Percentiles rank a stretch among this genome's conserved stretches.
Conservation (phyloP, 2,888 invertebrate species). For the Nymphalis urticae region DNA sequence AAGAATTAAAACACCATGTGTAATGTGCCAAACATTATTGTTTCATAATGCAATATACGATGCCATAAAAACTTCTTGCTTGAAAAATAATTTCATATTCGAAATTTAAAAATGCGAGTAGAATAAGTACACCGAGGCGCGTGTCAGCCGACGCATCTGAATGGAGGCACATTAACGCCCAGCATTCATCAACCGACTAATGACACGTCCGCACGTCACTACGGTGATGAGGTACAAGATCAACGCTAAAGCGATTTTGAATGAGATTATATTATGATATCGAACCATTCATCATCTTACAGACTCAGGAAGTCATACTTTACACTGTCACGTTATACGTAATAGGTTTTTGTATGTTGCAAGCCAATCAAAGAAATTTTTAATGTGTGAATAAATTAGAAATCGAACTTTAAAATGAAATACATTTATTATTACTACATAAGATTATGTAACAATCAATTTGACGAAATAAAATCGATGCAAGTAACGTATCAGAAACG, state of each 20-base stretch:
- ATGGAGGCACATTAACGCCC: constrained; percentile 77
- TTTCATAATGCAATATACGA: not conserved
- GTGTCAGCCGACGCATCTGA: constrained; percentile 70
- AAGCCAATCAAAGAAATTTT: too few relatives aligned
- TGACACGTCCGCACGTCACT: constrained; percentile 80
- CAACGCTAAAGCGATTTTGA: not conserved
- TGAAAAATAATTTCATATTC: constrained; percentile 30
- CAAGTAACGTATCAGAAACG: too few relatives aligned
- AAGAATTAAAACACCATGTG: not conserved
- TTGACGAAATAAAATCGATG: too few relatives aligned
- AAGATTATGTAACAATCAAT: too few relatives aligned
- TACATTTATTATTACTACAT: too few relatives aligned
- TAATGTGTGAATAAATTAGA: too few relatives aligned
- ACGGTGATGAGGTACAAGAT: constrained; percentile 43
- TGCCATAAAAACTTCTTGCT: constrained; percentile 10
- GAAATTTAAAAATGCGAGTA: constrained; percentile 44
- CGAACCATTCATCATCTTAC: too few relatives aligned
- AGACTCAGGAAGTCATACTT: too few relatives aligned
- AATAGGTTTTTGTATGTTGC: too few relatives aligned
- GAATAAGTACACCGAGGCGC: constrained; percentile 62
- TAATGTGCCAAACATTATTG: not conserved
- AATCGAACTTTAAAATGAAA: too few relatives aligned
- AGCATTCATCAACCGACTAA: constrained; percentile 78
- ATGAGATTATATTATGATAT: too few relatives aligned
- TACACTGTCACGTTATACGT: too few relatives aligned